Evolutionary conservation across 2,797 vertebrate genomes (phyloP).

Genomic region (Erethizon dorsatum): DNA sequence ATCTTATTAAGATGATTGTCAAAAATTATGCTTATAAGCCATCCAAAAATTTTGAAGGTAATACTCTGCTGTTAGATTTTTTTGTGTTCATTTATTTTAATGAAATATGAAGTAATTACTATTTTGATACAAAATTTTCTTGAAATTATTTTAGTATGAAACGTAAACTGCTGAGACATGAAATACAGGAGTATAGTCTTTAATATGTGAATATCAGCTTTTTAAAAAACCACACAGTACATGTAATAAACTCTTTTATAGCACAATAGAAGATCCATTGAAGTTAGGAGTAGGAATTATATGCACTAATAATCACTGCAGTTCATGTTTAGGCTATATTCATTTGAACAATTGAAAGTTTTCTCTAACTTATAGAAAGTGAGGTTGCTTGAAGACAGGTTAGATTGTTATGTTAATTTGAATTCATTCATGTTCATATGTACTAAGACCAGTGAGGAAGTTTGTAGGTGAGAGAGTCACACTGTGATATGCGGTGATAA

Average conservation of each 20-base stretch:
- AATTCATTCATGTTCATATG: background rate
- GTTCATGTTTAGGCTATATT: slow-evolving; percentile 10
- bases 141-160: slow-evolving; percentile 50
- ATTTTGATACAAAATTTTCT: slow-evolving; percentile 43
- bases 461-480: background rate
- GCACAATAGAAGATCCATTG: background rate
- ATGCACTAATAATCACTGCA: background rate
- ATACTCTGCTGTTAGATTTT: slow-evolving; percentile 53
- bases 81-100: slow-evolving; percentile 60
- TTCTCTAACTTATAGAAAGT: slow-evolving; percentile 32
- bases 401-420: slow-evolving; percentile 43
- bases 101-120: slow-evolving; percentile 45
- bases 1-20: slow-evolving; percentile 98
- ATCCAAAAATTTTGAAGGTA: slow-evolving; percentile 98
- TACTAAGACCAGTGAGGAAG: background rate
- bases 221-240: slow-evolving; percentile 3
- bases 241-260: slow-evolving; percentile 51
- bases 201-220: slow-evolving; percentile 15
- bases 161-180: background rate
- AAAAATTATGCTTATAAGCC: slow-evolving; percentile 98
- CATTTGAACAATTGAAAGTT: slow-evolving; percentile 52
- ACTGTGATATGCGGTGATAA: background rate
- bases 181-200: slow-evolving; percentile 43
- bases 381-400: background rate
- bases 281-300: slow-evolving; percentile 40